Percentiles rank a stretch among this genome's conserved stretches.
phyloP scores from a whole-genome alignment of 2,888 invertebrate genomes.

The Pardosa pseudoannulata region DNA sequence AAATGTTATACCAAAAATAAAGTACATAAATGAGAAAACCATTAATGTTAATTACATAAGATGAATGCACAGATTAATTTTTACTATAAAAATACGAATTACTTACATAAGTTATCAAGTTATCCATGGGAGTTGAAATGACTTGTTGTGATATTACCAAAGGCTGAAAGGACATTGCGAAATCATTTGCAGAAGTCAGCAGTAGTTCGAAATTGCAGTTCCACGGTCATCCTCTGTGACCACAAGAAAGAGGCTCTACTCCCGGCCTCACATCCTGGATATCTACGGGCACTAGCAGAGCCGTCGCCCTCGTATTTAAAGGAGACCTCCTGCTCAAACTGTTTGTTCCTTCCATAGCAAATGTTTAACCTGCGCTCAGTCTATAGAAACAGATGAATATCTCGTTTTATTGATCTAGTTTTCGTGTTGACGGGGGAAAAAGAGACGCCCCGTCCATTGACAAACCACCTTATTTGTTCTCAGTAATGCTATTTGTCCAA shows the following conservation, averaged over 20 bases:
- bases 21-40: too few species aligned
- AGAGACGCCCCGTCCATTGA: conserved; percentile 59
- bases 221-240: conserved; percentile 1
- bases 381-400: conserved; percentile 72
- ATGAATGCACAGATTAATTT: too few species aligned
- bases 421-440: conserved; percentile 63
- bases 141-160: too few species aligned
- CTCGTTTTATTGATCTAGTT: conserved; percentile 71
- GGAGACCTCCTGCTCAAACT: conserved; percentile 70
- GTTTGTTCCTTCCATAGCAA: conserved; percentile 70
- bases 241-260: conserved; percentile 23
- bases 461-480: conserved; percentile 69
- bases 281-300: conserved; percentile 49
- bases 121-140: too few species aligned
- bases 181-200: too few species aligned
- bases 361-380: conserved; percentile 70
- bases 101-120: too few species aligned
- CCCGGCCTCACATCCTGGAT: conserved; percentile 34
- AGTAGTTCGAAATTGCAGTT: too few species aligned
- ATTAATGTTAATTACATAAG: too few species aligned
- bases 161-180: too few species aligned
- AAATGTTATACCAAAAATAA: too few species aligned
- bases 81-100: too few species aligned
- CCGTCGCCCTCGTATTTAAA: conserved; percentile 59
- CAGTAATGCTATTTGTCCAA: conserved; percentile 67